phyloP scores from a whole-genome alignment of 2,113 vertebrate species.

The Aldabrachelys gigantea region DNA sequence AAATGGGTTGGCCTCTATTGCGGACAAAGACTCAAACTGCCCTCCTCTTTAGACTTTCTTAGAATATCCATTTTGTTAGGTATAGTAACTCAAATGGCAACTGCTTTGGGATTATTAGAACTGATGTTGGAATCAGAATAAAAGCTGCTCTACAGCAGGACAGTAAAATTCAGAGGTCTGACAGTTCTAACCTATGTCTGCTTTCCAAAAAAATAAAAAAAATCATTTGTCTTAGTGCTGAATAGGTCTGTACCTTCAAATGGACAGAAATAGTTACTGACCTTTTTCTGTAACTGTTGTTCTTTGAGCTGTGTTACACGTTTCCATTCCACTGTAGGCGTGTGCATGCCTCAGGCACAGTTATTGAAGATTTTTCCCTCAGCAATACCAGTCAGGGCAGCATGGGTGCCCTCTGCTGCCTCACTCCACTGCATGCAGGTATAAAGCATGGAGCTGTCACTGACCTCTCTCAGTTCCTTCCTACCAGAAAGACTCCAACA shows the following conservation, averaged over 20 bases:
- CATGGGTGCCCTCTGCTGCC: background rate
- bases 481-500: background rate
- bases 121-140: background rate
- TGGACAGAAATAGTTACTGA: background rate
- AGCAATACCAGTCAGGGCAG: background rate
- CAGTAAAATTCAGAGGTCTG: background rate
- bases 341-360: background rate
- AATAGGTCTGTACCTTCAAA: background rate
- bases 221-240: background rate
- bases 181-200: background rate
- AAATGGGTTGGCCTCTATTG: background rate
- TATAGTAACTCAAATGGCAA: background rate
- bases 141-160: background rate
- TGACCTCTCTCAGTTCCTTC: background rate
- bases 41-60: background rate
- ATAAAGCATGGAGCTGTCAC: background rate
- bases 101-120: background rate
- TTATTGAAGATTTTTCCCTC: background rate
- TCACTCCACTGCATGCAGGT: background rate
- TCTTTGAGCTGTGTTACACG: background rate
- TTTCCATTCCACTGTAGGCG: background rate
- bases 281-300: background rate
- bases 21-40: background rate
- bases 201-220: background rate
- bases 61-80: background rate